Evolutionary conservation across 2,797 vertebrate genomes (phyloP).

Genomic region (Yasuhikotakia modesta): DNA sequence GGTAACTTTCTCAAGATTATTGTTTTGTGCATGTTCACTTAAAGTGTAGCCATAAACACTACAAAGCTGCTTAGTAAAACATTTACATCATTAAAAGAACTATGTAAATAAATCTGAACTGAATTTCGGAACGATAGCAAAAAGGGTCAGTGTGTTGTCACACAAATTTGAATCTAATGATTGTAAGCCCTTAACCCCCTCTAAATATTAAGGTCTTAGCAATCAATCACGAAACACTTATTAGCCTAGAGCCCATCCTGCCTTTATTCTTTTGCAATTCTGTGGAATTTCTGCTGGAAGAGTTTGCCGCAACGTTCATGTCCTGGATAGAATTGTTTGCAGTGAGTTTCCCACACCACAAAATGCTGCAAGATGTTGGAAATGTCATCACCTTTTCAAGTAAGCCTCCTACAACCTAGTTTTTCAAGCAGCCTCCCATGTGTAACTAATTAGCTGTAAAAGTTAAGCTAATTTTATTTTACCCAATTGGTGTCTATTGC

Average conservation of each 20-base stretch:
- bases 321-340: conserved; percentile 65
- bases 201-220: conserved; percentile 35
- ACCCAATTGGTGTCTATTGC: conserved; percentile 55
- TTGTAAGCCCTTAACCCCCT: conserved; percentile 15
- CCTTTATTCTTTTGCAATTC: conserved; percentile 61
- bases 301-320: conserved; percentile 43
- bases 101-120: conserved; percentile 25
- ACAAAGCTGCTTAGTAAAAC: conserved; percentile 19
- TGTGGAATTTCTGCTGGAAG: conserved; percentile 54
- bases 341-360: conserved; percentile 70
- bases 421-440: conserved; percentile 60
- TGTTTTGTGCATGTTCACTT: not conserved
- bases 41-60: not conserved
- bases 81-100: conserved; percentile 24
- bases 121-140: conserved; percentile 27
- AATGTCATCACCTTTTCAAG: conserved; percentile 76
- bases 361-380: conserved; percentile 77
- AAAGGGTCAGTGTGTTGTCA: conserved; percentile 1
- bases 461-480: conserved; percentile 68
- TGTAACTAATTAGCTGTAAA: conserved; percentile 72
- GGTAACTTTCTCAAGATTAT: not conserved
- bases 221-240: conserved; percentile 55
- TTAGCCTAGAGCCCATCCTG: conserved; percentile 50
- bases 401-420: conserved; percentile 60
- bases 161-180: conserved; percentile 30